A percentile compares a stretch with the other conserved stretches of the same genome.
phyloP scores from a whole-genome alignment of 1,140 invertebrate species.

The Drosophila yakuba region DNA sequence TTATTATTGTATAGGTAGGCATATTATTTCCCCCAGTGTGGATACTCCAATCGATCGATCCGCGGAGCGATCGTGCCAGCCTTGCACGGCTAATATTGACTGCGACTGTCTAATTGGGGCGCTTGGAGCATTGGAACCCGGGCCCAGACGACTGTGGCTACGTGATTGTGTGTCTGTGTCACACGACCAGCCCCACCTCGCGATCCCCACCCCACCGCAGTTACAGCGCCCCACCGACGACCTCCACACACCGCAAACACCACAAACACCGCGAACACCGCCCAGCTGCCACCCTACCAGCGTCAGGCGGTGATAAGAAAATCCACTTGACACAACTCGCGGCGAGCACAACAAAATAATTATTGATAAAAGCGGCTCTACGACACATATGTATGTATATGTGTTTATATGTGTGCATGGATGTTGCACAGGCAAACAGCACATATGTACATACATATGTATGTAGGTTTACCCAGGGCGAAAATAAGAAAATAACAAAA shows the following conservation, averaged over 20 bases:
- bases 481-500: slow-evolving; percentile 31
- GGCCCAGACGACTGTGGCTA: slow-evolving; percentile 47
- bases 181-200: slow-evolving; percentile 53
- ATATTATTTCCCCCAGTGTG: slow-evolving; percentile 10
- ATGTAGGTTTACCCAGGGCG: slow-evolving; percentile 13
- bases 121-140: slow-evolving; percentile 7
- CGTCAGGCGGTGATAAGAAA: slow-evolving; percentile 68
- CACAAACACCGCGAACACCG: not conserved
- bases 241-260: not conserved
- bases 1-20: too few relatives aligned
- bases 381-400: slow-evolving; percentile 7
- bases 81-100: slow-evolving; percentile 52
- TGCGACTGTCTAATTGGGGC: slow-evolving; percentile 68
- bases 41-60: slow-evolving; percentile 16
- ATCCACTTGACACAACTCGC: slow-evolving; percentile 60
- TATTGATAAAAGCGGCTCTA: slow-evolving; percentile 74
- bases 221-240: slow-evolving; percentile 9
- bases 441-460: not conserved
- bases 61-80: slow-evolving; percentile 42
- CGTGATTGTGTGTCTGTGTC: slow-evolving; percentile 77
- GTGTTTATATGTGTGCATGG: not conserved
- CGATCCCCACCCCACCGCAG: slow-evolving; percentile 12
- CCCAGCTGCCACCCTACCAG: not conserved
- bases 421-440: slow-evolving; percentile 61
- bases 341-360: slow-evolving; percentile 80